Evolutionary conservation across 2,113 vertebrate genomes (phyloP).

Genomic region (Prionailurus bengalensis): DNA sequence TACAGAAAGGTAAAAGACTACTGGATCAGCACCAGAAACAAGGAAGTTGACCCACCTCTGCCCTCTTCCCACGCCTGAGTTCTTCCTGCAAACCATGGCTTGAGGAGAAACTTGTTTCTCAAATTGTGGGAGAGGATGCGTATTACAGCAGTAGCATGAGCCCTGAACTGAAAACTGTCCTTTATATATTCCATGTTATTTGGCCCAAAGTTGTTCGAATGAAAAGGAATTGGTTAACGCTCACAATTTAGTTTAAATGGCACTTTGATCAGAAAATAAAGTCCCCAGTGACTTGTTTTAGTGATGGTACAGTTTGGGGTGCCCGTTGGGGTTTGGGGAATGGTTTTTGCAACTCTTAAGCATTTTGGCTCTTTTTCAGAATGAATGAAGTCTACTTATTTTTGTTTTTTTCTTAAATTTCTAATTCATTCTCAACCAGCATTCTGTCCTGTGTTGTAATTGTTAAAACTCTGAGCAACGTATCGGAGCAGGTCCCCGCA

Average conservation of each 20-base stretch:
- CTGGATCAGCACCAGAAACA: rapidly evolving
- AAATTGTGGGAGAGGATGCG: not conserved
- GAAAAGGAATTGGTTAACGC: not conserved
- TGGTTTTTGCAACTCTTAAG: not conserved
- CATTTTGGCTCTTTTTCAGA: not conserved
- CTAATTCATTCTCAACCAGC: not conserved
- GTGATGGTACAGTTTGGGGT: not conserved
- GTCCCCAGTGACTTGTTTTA: not conserved
- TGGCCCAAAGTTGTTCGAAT: not conserved
- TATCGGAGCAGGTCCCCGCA: rapidly evolving
- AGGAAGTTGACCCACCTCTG: rapidly evolving
- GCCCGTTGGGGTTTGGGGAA: rapidly evolving
- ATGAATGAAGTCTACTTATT: not conserved
- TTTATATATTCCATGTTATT: no score
- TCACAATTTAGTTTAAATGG: not conserved
- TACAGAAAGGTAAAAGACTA: not conserved
- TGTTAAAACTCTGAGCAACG: not conserved
- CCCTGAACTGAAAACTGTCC: no score
- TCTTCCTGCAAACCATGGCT: not conserved
- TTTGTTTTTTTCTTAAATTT: slow-evolving; percentile 1
- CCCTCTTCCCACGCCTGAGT: no score
- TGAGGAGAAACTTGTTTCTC: not conserved
- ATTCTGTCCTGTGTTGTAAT: not conserved
- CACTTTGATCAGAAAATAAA: not conserved
- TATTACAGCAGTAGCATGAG: not conserved